Base-by-base conservation (phyloP, 2,797 vertebrate species). In the Anolis apletophallus region DNA sequence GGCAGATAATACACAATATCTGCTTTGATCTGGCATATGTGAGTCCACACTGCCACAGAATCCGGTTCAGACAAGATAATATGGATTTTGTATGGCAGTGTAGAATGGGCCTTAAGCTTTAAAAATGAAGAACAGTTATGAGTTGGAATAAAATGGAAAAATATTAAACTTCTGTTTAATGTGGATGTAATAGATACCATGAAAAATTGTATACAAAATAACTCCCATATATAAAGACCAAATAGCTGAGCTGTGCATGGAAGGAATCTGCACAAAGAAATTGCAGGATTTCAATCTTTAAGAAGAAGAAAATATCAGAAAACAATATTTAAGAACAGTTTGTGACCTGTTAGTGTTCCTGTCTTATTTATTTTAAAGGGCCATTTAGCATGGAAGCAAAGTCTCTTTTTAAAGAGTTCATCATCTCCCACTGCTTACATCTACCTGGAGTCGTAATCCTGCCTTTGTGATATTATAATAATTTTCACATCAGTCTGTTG, bases 351-450 rank as follows among this genome's bases (percentile, higher is more conserved):
- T 87, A 69, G 73, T 89, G 1, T 26, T 55, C 82, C 8, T 83
- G 26, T 69, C 21, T 75, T 91, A n/a, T 90, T 92, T 86, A 55
- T 89, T 87, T 93, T 89, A 34, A 84, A 88, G 74, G 83, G 52
- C 7, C 11, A 85, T 85, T 90, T 90, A 76, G 26, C 57, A 85
- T 14, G 4, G 78, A 89, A 93, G 82, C 40, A 85, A 76, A 9
- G 87, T 68, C 16, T 71, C 59, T 85, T 54, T 85, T 77, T 90
- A 84, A 90, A 91, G 69, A 93, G 89, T 86, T 89, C 89, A 89
- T 89, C 54, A 75, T 76, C 55, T 81, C 32, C 79, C 77, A 32
- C 23, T 86, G 32, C 29, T 85, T 88, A 83, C 81, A 87, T 73
- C 2, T 23, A 52, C 26, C 54, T n/a, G 2, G 32, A 85, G 26